These are phyloP conservation scores for Drosophila ogumai DNA, from an alignment of 1,140 invertebrate genomes.

Conservation along the genomic window DNA sequence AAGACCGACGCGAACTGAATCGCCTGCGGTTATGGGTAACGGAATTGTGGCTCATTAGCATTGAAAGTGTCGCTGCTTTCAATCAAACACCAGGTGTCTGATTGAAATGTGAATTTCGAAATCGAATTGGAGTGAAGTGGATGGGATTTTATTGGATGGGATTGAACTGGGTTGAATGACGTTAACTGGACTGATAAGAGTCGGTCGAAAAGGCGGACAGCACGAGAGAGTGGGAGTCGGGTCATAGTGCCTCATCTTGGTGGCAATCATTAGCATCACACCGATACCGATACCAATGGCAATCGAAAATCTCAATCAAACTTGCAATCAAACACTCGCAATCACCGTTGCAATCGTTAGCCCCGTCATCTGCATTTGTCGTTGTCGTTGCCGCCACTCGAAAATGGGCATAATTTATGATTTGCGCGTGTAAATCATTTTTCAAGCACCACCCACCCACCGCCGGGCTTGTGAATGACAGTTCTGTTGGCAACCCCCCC, in stretches of 20 bases:
- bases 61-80: constrained; percentile 59
- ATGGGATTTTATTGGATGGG: constrained; percentile 6
- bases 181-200: constrained; percentile 39
- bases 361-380: constrained; percentile 67
- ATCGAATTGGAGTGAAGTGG: constrained; percentile 23
- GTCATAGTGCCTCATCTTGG: constrained; percentile 10
- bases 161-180: constrained; percentile 16
- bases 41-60: constrained; percentile 49
- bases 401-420: constrained; percentile 74
- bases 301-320: constrained; percentile 33
- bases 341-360: constrained; percentile 20
- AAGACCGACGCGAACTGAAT: constrained; percentile 73
- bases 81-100: constrained; percentile 35
- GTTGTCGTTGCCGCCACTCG: constrained; percentile 48
- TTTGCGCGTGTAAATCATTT: constrained; percentile 77
- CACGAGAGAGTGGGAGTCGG: constrained; percentile 4
- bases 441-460: constrained; percentile 55
- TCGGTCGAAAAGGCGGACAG: not conserved
- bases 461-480: constrained; percentile 53
- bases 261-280: constrained; percentile 20
- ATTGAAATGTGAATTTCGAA: constrained; percentile 61
- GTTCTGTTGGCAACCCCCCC: not conserved
- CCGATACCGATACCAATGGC: not conserved
- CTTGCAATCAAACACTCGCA: constrained; percentile 20
- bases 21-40: constrained; percentile 9